Conservation (phyloP, 2,888 invertebrate species). For the Formica aserva region DNA sequence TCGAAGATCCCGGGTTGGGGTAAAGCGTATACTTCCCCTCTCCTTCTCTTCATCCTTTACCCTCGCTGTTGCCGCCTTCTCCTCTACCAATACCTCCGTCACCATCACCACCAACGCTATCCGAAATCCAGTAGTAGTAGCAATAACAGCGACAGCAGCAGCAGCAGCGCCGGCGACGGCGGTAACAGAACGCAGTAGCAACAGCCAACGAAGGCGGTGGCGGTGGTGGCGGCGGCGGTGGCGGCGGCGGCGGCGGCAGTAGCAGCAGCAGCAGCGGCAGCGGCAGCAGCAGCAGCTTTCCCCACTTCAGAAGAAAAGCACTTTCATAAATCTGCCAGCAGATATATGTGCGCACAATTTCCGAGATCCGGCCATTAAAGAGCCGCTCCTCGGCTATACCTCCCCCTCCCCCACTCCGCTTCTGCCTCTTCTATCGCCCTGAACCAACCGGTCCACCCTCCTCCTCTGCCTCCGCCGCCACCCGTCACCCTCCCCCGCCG, state of each 20-base stretch:
- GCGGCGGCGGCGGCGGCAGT: slow-evolving; percentile 71
- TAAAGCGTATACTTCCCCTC: slow-evolving; percentile 74
- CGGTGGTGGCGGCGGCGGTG: slow-evolving; percentile 52
- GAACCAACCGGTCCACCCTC: slow-evolving; percentile 66
- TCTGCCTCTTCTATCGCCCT: slow-evolving; percentile 66
- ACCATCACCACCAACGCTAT: slow-evolving; percentile 54
- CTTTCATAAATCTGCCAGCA: slow-evolving; percentile 96
- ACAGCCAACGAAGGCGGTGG: slow-evolving; percentile 58
- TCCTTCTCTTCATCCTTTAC: slow-evolving; percentile 64
- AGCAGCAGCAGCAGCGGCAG: slow-evolving; percentile 72
- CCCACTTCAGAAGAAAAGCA: slow-evolving; percentile 89
- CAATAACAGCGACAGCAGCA: slow-evolving; percentile 58
- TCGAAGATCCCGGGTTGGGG: slow-evolving; percentile 64
- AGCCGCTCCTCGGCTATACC: slow-evolving; percentile 86
- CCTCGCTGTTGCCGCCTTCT: slow-evolving; percentile 61
- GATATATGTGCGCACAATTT: slow-evolving; percentile 96
- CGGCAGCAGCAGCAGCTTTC: slow-evolving; percentile 83
- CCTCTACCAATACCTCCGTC: slow-evolving; percentile 72
- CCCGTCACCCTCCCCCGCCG: slow-evolving; percentile 61
- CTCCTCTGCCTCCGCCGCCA: slow-evolving; percentile 15
- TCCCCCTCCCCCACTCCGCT: slow-evolving; percentile 71
- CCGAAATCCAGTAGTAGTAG: slow-evolving; percentile 65
- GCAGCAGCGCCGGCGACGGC: slow-evolving; percentile 70
- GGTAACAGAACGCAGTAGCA: slow-evolving; percentile 52
- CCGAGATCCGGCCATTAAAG: slow-evolving; percentile 96